Base-by-base conservation (phyloP, 2,888 invertebrate genomes). In the Limnephilus lunatus region DNA sequence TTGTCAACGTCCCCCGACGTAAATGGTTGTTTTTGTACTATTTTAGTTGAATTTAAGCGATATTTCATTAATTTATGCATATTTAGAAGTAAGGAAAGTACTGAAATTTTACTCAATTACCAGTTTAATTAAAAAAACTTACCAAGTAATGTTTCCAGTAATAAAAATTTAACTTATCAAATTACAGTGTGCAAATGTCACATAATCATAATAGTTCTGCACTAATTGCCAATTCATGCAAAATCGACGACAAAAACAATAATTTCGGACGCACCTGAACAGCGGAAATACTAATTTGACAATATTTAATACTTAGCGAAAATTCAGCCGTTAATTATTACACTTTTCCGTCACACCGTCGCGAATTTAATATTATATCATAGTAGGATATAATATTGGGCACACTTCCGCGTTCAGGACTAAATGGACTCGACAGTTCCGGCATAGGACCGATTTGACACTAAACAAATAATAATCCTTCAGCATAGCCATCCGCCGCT, bases 401-500 rank as follows among this genome's bases (percentile, higher is more conserved):
- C 39, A 35, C 25, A 32, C 82, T 82, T 82, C 85, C 39, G 35
- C 39, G 25, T 35, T 25, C 19, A 39, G 85, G 85, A 85, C 35
- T 39, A 35, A 15, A 53, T 14, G 53, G 85, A 68, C 25, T 68
- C 91, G 44, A 90, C 90, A 68, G 81, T 39, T 92, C 92, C 86
- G 44, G 86, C 48, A 44, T 83, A 87, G 85, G 90, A 87, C 90
- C 53, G 89, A 91, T 88, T 68, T 83, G 68, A 87, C 92, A 91
- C 92, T 92, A 91, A 92, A 91, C 91, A 92, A 92, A 92, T 91
- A 92, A 91, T 91, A 91, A 85, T 88, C 91, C 92, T 91, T 53
- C n/a, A 30, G 80, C 39, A 68, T 32, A 88, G 9, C 85, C 35
- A 89, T 85, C 25, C 80, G 68, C 11, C 35, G 68, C 80, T 81